Conservation (phyloP, 2,113 vertebrate species). For the Tupaia chinensis region DNA sequence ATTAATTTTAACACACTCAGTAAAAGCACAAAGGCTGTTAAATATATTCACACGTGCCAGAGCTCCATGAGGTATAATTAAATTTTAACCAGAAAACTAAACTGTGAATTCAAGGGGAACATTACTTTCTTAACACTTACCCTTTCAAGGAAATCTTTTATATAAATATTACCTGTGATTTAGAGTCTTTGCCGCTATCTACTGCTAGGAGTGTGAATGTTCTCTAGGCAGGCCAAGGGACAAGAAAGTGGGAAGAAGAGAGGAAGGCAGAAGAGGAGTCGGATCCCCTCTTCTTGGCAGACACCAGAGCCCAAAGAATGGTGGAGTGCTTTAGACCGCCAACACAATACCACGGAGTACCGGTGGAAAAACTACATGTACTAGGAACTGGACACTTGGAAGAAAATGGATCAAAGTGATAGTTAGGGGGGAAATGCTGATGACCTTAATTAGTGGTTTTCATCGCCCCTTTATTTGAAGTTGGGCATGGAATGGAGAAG, state of each 20-base stretch:
- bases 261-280: neutral
- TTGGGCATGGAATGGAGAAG: neutral
- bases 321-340: neutral
- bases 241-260: neutral
- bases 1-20: conserved; percentile 59
- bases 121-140: conserved; percentile 67
- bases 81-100: conserved; percentile 63
- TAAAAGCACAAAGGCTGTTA: conserved; percentile 56
- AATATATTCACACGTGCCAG: neutral
- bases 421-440: neutral
- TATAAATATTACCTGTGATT: conserved; percentile 69
- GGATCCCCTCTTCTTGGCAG: neutral
- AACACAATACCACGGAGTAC: neutral
- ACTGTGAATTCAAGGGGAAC: conserved; percentile 62
- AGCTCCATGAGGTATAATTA: conserved; percentile 58
- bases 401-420: neutral
- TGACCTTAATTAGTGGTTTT: neutral
- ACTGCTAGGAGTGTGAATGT: conserved; percentile 19
- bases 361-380: neutral
- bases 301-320: neutral
- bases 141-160: conserved; percentile 73
- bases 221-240: conserved; percentile 41
- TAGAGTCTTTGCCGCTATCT: conserved; percentile 63
- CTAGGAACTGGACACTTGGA: neutral
- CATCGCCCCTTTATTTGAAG: neutral